A percentile compares a stretch with the other conserved stretches of the same genome.
Conservation (phyloP, 2,888 invertebrate genomes). For the Lycocerus yunnanus region DNA sequence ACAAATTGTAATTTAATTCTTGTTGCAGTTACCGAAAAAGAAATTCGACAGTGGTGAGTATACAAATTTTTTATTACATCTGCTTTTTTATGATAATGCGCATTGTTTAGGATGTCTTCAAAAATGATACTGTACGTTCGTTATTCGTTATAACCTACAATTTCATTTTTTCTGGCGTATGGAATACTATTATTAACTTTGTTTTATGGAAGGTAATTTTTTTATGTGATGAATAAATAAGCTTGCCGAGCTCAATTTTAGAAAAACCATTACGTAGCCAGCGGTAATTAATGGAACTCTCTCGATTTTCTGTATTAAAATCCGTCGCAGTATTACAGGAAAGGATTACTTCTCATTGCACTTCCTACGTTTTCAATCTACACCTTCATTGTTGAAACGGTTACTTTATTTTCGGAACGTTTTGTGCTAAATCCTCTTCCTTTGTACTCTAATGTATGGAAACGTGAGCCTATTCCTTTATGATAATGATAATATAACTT, state of each 20-base stretch:
- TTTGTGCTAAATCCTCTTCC: neutral
- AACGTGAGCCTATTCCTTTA: neutral
- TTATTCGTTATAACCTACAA: neutral
- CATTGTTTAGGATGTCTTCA: neutral
- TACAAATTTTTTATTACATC: neutral
- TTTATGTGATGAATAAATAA: neutral
- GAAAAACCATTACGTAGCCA: neutral
- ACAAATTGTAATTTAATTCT: constrained; percentile 43
- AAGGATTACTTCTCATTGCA: neutral
- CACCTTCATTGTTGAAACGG: neutral
- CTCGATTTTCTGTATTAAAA: neutral
- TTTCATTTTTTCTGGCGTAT: neutral
- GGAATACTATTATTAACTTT: neutral
- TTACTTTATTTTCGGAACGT: neutral
- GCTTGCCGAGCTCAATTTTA: too few species aligned
- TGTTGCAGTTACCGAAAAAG: constrained; percentile 86
- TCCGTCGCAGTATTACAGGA: neutral
- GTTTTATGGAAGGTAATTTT: neutral
- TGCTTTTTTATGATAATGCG: neutral
- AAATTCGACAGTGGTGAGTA: constrained; percentile 84
- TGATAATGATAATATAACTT: neutral
- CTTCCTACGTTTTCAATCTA: neutral
- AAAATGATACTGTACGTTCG: neutral
- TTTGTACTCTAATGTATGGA: neutral
- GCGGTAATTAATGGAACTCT: neutral